phyloP scores from a whole-genome alignment of 1,140 invertebrate species.

The Euschistus heros region DNA sequence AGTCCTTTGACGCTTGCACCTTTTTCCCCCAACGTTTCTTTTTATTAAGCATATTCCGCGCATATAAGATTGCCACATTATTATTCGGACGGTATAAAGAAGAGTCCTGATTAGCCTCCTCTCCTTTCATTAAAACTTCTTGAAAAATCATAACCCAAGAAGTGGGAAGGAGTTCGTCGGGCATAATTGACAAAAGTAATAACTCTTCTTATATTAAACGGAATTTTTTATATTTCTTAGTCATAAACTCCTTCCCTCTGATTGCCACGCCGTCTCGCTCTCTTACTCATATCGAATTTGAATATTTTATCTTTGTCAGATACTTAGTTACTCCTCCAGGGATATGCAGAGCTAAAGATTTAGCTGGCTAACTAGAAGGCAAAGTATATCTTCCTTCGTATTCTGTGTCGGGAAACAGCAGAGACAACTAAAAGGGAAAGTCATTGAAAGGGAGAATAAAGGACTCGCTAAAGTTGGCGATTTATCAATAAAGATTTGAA shows the following conservation, averaged over 20 bases:
- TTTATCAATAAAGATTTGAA: no score
- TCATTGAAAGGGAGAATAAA: no score
- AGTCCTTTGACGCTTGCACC: conserved; percentile 18
- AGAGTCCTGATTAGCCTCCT: conserved; percentile 8
- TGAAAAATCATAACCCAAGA: conserved; percentile 11
- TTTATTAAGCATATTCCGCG: conserved; percentile 24
- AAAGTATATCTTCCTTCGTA: no score
- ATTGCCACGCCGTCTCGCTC: background rate
- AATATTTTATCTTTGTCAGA: no score
- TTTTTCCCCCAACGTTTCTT: conserved; percentile 6
- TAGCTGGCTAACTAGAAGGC: no score
- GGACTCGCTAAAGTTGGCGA: no score
- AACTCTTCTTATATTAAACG: conserved; percentile 12
- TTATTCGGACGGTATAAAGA: conserved; percentile 11
- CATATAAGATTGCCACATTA: conserved; percentile 24
- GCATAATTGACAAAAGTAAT: conserved; percentile 18
- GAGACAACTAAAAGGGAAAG: no score
- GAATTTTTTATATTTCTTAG: conserved; percentile 10
- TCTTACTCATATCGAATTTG: no score
- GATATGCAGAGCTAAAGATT: no score
- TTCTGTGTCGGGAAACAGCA: no score
- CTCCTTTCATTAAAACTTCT: conserved; percentile 15
- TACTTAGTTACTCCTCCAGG: no score
- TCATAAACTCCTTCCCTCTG: background rate
- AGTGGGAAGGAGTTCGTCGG: background rate